These are phyloP conservation scores for Pangasius macronema DNA, from an alignment of 2,797 vertebrate species.

Conservation along the genomic window DNA sequence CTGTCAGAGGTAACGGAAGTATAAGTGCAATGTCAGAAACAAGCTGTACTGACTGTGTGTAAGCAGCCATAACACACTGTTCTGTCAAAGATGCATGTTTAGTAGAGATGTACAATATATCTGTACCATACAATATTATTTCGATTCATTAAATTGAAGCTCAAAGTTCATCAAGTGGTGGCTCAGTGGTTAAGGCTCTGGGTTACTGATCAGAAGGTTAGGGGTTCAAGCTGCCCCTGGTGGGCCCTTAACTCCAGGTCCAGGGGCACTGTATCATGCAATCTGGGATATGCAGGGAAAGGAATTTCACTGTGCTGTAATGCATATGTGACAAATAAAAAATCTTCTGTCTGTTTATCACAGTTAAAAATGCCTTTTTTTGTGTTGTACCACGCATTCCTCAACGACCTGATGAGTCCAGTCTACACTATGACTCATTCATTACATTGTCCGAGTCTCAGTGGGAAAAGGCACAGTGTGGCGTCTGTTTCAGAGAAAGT, in stretches of 20 bases:
- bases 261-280: too few species aligned
- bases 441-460: neutral
- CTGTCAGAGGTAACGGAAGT: too few species aligned
- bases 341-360: neutral
- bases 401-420: neutral
- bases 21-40: neutral
- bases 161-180: neutral
- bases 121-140: neutral
- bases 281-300: too few species aligned
- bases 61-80: too few species aligned
- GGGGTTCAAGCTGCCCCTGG: too few species aligned
- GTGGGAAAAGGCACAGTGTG: neutral
- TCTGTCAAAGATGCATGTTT: too few species aligned
- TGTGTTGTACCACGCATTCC: neutral
- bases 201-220: too few species aligned
- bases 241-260: too few species aligned
- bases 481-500: neutral
- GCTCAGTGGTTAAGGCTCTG: too few species aligned
- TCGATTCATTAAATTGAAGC: neutral
- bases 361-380: neutral
- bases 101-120: too few species aligned
- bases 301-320: too few species aligned
- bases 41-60: neutral
- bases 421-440: neutral
- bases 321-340: too few species aligned